These are phyloP conservation scores for Dicranocentrus wangi DNA, from an alignment of 2,888 invertebrate genomes.

Conservation along the genomic window DNA sequence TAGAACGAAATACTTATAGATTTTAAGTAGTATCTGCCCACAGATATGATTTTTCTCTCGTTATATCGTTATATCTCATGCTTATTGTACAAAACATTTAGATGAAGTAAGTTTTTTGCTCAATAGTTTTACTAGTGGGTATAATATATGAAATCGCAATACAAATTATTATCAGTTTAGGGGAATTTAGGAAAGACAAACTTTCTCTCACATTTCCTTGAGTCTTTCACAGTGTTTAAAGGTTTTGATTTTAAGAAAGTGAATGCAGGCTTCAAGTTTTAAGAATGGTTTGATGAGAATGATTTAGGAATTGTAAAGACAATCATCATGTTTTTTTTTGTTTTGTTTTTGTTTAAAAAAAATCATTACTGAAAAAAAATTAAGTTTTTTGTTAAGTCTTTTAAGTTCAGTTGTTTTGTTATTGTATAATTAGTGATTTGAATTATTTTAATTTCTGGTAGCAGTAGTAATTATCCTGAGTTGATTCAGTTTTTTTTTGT, in stretches of 20 bases:
- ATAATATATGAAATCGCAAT: conserved; percentile 20
- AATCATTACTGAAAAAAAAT: too few relatives aligned
- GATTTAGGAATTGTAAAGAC: conserved; percentile 34
- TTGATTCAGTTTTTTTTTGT: conserved; percentile 43
- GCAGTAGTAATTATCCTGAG: conserved; percentile 19
- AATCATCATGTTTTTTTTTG: conserved; percentile 32
- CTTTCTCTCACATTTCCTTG: conserved; percentile 53
- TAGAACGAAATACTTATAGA: conserved; percentile 21
- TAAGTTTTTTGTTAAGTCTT: too few relatives aligned
- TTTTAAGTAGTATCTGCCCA: conserved; percentile 11
- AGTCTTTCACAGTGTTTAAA: conserved; percentile 54
- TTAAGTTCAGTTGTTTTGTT: conserved; percentile 15
- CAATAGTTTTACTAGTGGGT: conserved; percentile 52
- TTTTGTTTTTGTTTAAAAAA: conserved; percentile 19
- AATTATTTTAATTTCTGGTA: conserved; percentile 38
- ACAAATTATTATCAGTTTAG: conserved; percentile 6
- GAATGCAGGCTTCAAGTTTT: conserved; percentile 42
- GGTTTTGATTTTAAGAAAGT: background rate
- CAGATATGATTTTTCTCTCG: conserved; percentile 27
- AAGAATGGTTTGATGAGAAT: conserved; percentile 17
- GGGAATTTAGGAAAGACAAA: background rate
- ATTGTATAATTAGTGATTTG: conserved; percentile 33
- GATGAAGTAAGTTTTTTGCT: conserved; percentile 38
- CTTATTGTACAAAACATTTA: conserved; percentile 40
- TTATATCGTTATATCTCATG: conserved; percentile 44